These are phyloP conservation scores for Myopa tessellatipennis DNA, from an alignment of 2,888 invertebrate species.

Conservation along the genomic window DNA sequence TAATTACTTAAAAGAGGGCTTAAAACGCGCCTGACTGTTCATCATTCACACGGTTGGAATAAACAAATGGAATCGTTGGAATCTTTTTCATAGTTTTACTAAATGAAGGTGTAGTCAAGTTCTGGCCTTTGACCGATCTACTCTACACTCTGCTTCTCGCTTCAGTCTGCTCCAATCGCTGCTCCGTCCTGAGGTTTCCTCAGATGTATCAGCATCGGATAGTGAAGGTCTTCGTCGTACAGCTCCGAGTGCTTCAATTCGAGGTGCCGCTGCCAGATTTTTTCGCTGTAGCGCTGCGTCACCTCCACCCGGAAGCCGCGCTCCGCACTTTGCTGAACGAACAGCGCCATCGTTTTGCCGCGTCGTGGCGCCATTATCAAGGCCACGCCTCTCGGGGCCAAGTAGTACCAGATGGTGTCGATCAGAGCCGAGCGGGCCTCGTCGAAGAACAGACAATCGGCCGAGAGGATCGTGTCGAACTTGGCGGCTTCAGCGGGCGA, in stretches of 20 bases:
- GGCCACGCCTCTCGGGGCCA: constrained; percentile 74
- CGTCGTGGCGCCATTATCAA: constrained; percentile 82
- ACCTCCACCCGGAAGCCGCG: constrained; percentile 73
- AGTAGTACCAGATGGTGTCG: constrained; percentile 75
- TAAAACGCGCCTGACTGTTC: background rate
- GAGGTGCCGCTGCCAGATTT: constrained; percentile 77
- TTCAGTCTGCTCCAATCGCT: background rate
- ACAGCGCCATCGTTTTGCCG: constrained; percentile 77
- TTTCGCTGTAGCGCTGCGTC: constrained; percentile 73
- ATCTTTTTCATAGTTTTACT: constrained; percentile 14
- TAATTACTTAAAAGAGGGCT: background rate
- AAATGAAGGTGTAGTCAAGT: background rate
- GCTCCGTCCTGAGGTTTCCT: constrained; percentile 51
- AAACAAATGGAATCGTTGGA: constrained; percentile 44
- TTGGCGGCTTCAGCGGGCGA: constrained; percentile 65
- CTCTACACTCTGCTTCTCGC: no score
- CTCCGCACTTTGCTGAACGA: constrained; percentile 73
- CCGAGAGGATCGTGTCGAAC: constrained; percentile 80
- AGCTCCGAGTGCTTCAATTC: constrained; percentile 71
- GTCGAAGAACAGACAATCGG: constrained; percentile 85
- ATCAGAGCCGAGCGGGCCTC: constrained; percentile 77
- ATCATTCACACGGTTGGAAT: constrained; percentile 38
- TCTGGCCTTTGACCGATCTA: background rate
- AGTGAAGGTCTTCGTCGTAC: constrained; percentile 79
- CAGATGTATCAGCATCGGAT: constrained; percentile 76